Evolutionary conservation across 2,113 vertebrate species (phyloP), one percentile per base, ranked within the genome.

Genomic region (Cynoglossus semilaevis): DNA sequence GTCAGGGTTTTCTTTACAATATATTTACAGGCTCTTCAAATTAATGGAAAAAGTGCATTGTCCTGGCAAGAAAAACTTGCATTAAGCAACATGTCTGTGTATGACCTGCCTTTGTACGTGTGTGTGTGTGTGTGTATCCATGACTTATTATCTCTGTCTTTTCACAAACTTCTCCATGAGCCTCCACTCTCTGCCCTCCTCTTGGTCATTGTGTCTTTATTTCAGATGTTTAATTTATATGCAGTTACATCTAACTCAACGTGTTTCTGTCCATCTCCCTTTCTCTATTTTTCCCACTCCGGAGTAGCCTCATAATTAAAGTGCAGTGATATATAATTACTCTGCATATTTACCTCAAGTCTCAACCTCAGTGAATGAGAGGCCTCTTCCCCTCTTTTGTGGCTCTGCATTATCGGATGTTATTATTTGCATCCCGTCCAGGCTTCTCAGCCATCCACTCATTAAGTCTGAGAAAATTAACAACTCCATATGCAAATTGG

Each of bases 301-400:
- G 1, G 35, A 40, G 77, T 49, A 47, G 80, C 72, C 80, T 79
- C 61, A 74, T 87, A 85, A 87, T 87, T 79, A 83, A 87, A 85
- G 78, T 43, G 74, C 71, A 78, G 72, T 69, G 76, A 83, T 87
- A 82, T 88, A 79, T 88, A 87, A 88, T 88, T 85, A 83, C 76
- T 45, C 63, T 58, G 74, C 78, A 82, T 87, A 80, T 88, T 87
- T 87, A 88, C 84, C 83, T 85, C 75, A 80, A 88, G 77, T 81
- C 72, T 77, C 63, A 43, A 43, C 75, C 79, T 63, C 54, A 15
- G 67, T 75, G 81, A 85, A 84, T 77, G 69, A 64, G 67, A 63
- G 64, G 67, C 80, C 74, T 51, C 81, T 58, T 72, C 72, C 72
- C 69, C 80, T 77, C 81, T 78, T 85, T 84, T 85, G 79, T 87